Base-by-base conservation (phyloP, 2,888 invertebrate species). In the Pediacus dermestoides region DNA sequence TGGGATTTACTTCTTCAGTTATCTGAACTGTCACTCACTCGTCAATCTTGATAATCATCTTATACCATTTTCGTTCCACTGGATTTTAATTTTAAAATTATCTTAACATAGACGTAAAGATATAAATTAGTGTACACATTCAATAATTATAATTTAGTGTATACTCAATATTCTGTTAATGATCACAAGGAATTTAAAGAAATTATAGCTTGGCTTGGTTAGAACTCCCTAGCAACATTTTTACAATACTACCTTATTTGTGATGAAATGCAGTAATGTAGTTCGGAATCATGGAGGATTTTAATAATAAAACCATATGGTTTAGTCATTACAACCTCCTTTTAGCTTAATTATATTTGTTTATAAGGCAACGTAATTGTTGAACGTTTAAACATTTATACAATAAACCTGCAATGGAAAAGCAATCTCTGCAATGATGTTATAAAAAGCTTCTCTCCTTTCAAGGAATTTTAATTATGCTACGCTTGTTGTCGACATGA, bases 1-100 rank as follows among this genome's bases (percentile, higher is more conserved):
- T 60, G 58, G 58, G 55, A 58, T 55, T 58, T 58, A 53, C 53
- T 52, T 47, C 50, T 47, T 46, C 52, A 46, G 48, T 42, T 42
- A 49, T 42, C 47, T 34, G 46, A 44, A 32, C 52, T 46, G 50
- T 48, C 48, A 44, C 43, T 46, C 43, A 47, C 40, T 45, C 45
- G 47, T 53, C 52, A 53, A 50, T 42, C 39, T 37, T 39, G 40
- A 53, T 53, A 51, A 48, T 45, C 43, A 50, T 49, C 42, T 25
- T 33, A 26, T 42, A 21, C 6, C 6, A 21, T n/a, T n/a, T n/a
- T n/a, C n/a, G n/a, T n/a, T n/a, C n/a, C n/a, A n/a, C n/a, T n/a
- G n/a, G n/a, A n/a, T n/a, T n/a, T n/a, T n/a, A n/a, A n/a, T n/a
- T n/a, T n/a, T n/a, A n/a, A n/a, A n/a, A n/a, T n/a, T n/a, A n/a